Percentiles rank a stretch among this genome's conserved stretches.
Conservation (phyloP, 2,888 invertebrate species). For the Apotomis betuletana region DNA sequence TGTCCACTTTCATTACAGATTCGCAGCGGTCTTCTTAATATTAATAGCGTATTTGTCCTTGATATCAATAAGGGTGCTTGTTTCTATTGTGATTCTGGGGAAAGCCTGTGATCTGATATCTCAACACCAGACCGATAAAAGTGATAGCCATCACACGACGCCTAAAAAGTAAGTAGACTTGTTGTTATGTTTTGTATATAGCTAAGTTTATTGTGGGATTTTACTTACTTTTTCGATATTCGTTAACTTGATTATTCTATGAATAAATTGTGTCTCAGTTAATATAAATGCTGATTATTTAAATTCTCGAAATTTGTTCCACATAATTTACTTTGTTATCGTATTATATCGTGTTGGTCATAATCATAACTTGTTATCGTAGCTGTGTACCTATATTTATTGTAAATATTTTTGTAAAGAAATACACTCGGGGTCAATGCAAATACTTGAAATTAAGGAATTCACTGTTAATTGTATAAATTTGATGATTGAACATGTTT, state of each 20-base stretch:
- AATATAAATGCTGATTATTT: constrained; percentile 3
- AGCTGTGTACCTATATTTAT: too few relatives aligned
- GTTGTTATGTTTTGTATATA: too few relatives aligned
- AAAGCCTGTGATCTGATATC: constrained; percentile 94
- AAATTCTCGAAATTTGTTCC: background rate
- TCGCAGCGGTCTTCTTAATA: constrained; percentile 88
- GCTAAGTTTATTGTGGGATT: too few relatives aligned
- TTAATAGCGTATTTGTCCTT: constrained; percentile 90
- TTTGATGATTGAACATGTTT: too few relatives aligned
- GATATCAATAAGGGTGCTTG: constrained; percentile 89
- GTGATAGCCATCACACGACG: constrained; percentile 75
- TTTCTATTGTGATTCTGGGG: constrained; percentile 95
- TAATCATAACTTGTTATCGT: too few relatives aligned
- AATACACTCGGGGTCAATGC: too few relatives aligned
- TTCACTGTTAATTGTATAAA: too few relatives aligned
- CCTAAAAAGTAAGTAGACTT: constrained; percentile 69
- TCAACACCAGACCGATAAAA: constrained; percentile 85
- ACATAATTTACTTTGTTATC: too few relatives aligned
- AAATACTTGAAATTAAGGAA: too few relatives aligned
- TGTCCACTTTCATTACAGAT: constrained; percentile 60
- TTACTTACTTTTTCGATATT: background rate
- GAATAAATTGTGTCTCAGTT: constrained; percentile 1
- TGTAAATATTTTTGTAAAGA: too few relatives aligned
- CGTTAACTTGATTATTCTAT: background rate
- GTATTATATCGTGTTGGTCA: too few relatives aligned